phyloP scores from a whole-genome alignment of 2,888 invertebrate species.

The Rhaphigaster nebulosa region DNA sequence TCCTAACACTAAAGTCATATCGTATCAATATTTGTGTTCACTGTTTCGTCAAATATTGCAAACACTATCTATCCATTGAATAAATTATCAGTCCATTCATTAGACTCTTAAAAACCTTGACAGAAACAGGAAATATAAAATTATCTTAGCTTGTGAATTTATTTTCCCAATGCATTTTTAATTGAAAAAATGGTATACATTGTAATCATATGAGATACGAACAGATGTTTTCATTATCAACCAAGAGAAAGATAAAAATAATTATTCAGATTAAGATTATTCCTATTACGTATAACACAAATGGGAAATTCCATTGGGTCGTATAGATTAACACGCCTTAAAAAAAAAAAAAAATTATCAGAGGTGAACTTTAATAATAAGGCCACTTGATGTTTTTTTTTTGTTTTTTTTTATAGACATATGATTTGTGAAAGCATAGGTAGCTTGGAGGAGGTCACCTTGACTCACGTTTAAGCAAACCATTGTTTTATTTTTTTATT shows the following conservation, averaged over 20 bases:
- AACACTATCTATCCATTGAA: neutral
- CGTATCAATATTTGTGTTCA: too few relatives aligned
- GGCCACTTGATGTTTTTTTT: neutral
- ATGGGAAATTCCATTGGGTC: neutral
- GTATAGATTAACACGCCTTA: neutral
- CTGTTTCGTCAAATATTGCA: too few relatives aligned
- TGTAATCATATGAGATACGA: neutral
- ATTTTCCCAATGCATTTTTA: neutral
- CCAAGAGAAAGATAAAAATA: neutral
- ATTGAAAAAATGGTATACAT: neutral
- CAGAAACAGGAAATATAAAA: neutral
- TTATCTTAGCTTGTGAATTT: neutral
- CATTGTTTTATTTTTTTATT: too few relatives aligned
- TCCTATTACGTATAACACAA: neutral
- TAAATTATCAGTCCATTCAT: neutral
- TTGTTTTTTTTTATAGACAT: too few relatives aligned
- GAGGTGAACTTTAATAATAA: neutral
- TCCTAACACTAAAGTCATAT: too few relatives aligned
- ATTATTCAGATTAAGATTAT: slow-evolving; percentile 4
- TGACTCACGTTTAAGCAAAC: too few relatives aligned
- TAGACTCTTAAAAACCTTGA: neutral
- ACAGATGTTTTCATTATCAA: neutral
- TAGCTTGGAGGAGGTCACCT: neutral
- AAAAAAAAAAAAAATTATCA: neutral
- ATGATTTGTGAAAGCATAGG: neutral